Evolutionary conservation across 2,113 vertebrate genomes (phyloP).

Genomic region (Toxostoma redivivum): DNA sequence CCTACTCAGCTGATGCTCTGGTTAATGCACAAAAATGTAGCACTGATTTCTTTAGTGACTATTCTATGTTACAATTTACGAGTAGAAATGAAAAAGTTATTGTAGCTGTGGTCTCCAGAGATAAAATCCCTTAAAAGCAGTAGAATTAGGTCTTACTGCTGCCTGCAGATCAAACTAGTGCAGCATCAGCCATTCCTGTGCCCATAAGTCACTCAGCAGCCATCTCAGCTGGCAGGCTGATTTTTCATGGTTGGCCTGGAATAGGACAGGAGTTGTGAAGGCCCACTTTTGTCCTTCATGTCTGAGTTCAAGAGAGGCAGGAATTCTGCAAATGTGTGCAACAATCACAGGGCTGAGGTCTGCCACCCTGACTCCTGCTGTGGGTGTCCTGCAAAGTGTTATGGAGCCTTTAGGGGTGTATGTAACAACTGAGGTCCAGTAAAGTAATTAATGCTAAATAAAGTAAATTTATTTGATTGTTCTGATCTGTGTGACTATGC

Average conservation of each 20-base stretch:
- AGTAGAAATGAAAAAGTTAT: not conserved
- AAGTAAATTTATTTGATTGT: not conserved
- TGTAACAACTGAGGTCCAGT: not conserved
- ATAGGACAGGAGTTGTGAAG: not conserved
- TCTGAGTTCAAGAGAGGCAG: not conserved
- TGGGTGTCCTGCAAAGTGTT: not conserved
- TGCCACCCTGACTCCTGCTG: not conserved
- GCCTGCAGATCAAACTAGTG: not conserved
- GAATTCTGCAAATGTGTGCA: not conserved
- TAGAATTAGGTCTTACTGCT: not conserved
- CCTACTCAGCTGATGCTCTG: not conserved
- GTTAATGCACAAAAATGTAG: not conserved
- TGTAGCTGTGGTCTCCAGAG: not conserved
- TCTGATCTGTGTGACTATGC: not conserved
- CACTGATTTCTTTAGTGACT: not conserved
- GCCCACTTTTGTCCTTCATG: not conserved
- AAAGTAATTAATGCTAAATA: not conserved
- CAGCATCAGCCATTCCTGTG: not conserved
- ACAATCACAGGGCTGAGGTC: not conserved
- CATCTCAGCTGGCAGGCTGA: not conserved
- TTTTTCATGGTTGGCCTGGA: not conserved
- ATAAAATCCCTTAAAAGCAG: conserved; percentile 4
- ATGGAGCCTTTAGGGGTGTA: not conserved
- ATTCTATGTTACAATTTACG: not conserved
- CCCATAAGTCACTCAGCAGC: not conserved